A percentile compares a stretch with the other conserved stretches of the same genome.
Conservation (phyloP, 2,888 invertebrate species). For the Harpalus rufipes region DNA sequence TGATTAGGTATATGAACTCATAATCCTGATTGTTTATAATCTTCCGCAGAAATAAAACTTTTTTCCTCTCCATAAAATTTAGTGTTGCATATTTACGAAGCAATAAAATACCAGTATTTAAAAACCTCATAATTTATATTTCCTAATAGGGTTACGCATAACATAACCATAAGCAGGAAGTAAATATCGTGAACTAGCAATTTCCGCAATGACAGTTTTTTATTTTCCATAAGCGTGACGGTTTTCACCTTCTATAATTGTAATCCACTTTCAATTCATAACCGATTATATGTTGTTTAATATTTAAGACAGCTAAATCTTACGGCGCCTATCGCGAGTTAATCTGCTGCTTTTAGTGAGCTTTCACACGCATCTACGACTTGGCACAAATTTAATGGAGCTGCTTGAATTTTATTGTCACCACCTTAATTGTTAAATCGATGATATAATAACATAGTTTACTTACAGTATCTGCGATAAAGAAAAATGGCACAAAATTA, state of each 20-base stretch:
- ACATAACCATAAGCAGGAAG: neutral
- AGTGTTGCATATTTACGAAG: neutral
- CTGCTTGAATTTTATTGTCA: slow-evolving; percentile 40
- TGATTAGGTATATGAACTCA: neutral
- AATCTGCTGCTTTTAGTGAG: slow-evolving; percentile 54
- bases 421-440: slow-evolving; percentile 35
- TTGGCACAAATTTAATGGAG: slow-evolving; percentile 33
- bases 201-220: slow-evolving; percentile 39
- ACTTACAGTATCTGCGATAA: neutral
- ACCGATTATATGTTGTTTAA: slow-evolving; percentile 54
- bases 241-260: slow-evolving; percentile 37
- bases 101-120: neutral
- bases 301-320: slow-evolving; percentile 60
- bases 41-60: neutral
- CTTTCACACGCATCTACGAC: slow-evolving; percentile 42
- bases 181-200: neutral
- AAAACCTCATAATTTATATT: neutral
- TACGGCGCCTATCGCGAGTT: slow-evolving; percentile 35
- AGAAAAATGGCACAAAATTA: too few species aligned
- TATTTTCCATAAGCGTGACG: slow-evolving; percentile 50
- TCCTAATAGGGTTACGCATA: neutral
- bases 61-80: neutral
- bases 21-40: neutral
- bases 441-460: slow-evolving; percentile 24
- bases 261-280: slow-evolving; percentile 56